Evolutionary conservation across 2,113 vertebrate genomes (phyloP).

Genomic region (Electrona antarctica): DNA sequence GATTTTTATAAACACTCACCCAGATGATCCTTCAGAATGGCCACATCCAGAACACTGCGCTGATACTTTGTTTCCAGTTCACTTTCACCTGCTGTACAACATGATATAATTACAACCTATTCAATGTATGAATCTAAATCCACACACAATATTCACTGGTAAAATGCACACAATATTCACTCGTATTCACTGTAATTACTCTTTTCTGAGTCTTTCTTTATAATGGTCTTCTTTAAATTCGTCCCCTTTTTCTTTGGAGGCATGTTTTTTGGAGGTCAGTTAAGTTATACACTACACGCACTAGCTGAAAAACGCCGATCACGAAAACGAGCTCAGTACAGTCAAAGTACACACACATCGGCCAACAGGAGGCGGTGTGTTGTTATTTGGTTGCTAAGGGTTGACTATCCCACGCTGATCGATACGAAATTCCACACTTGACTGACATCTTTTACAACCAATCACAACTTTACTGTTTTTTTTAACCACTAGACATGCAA

Average conservation of each 20-base stretch:
- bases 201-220: constrained; percentile 49
- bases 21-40: constrained; percentile 71
- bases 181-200: constrained; percentile 30
- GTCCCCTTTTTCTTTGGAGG: constrained; percentile 72
- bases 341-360: background rate
- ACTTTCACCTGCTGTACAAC: constrained; percentile 56
- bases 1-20: constrained; percentile 60
- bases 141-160: rapidly evolving
- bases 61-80: constrained; percentile 64
- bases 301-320: background rate
- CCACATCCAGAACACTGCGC: constrained; percentile 69
- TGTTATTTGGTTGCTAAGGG: constrained; percentile 40
- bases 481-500: background rate
- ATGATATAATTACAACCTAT: background rate
- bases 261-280: constrained; percentile 55
- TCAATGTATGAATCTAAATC: background rate
- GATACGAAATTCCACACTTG: constrained; percentile 47
- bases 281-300: background rate
- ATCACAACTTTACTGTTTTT: constrained; percentile 30
- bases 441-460: constrained; percentile 39
- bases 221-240: constrained; percentile 54
- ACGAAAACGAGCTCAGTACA: background rate
- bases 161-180: rapidly evolving
- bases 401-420: constrained; percentile 19
- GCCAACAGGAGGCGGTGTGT: constrained; percentile 12